Evolutionary conservation across 2,888 invertebrate species (phyloP), one percentile per base, ranked within the genome.

Genomic region (Phaonia tiefii): DNA sequence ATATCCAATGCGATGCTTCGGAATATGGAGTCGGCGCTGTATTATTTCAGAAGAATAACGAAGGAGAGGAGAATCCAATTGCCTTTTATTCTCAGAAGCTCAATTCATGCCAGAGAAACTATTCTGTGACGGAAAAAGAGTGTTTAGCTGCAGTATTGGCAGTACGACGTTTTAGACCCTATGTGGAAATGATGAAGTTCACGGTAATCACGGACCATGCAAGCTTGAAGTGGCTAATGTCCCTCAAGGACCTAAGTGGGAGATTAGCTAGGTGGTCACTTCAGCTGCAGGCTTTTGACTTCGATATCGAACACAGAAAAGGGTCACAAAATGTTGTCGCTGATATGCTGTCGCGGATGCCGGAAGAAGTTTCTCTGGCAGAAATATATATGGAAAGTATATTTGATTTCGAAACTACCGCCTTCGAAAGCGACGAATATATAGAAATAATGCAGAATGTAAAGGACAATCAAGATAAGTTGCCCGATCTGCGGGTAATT

Each of bases 161-260:
- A 0, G 39, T 70, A 1, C 65, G 56, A 49, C 73, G 44, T 8
- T 77, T 80, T n/a, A 51, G 75, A 0, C 49, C 71, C 1, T 80
- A 80, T 22, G 63, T 80, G 5, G 80, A 83, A 56, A 31, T 42
- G 2, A 56, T 56, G 69, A 5, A n/a, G 11, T 79, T 79, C 31
- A 44, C 71, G 3, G 25, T 75, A 1, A 42, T 70, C 4, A 70
- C 70, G 1, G 70, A 70, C 26, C 51, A 73, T 11, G 67, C 67
- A 0, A 66, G 66, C 11, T 39, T 69, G 0, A 79, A 83, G 60
- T 79, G 77, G 2, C 54, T 60, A 0, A 56, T 37, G 25, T 70
- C 71, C n/a, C 26, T 56, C 3, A 69, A 76, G 0, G 69, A 78
- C 22, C 82, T 87, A 0, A 87, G 87, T 26, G 72, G 72, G 2